Evolutionary conservation across 1,140 invertebrate genomes (phyloP).

Genomic region (Drosophila lacertosa): DNA sequence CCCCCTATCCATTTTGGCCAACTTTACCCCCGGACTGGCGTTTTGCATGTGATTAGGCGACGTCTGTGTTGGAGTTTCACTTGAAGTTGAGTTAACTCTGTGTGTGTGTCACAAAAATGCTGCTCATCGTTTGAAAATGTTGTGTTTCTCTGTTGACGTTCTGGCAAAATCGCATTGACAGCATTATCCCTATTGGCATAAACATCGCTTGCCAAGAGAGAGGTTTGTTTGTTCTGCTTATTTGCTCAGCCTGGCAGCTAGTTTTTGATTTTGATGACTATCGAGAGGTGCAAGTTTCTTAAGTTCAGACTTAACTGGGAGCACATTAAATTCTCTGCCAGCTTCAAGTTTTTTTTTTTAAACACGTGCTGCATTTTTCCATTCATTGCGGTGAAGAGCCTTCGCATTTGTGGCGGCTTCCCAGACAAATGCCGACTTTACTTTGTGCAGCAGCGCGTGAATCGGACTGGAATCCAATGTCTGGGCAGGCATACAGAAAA

Average conservation of each 20-base stretch:
- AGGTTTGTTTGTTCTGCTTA: conserved; percentile 33
- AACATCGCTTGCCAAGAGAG: conserved; percentile 18
- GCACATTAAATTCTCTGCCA: conserved; percentile 2
- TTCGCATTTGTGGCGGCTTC: conserved; percentile 60
- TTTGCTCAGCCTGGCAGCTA: conserved; percentile 24
- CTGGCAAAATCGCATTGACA: conserved; percentile 43
- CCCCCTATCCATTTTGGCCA: too few species aligned
- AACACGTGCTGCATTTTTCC: conserved; percentile 64
- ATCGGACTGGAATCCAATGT: conserved; percentile 71
- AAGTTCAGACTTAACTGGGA: neutral
- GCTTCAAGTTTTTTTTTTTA: conserved; percentile 44
- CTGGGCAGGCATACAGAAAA: conserved; percentile 52
- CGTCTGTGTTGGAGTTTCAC: conserved; percentile 26
- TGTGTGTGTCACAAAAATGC: conserved; percentile 29
- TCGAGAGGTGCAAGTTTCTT: neutral
- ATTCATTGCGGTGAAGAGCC: conserved; percentile 51
- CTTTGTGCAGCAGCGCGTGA: conserved; percentile 76
- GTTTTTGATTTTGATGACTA: neutral
- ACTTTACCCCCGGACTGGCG: conserved; percentile 7
- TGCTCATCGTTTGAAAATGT: conserved; percentile 30
- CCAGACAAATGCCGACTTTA: conserved; percentile 71
- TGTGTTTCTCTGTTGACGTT: conserved; percentile 37
- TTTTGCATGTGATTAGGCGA: conserved; percentile 54
- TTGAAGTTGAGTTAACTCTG: conserved; percentile 14
- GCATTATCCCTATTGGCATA: conserved; percentile 53